A percentile compares a stretch with the other conserved stretches of the same genome.
Conservation (phyloP, 2,113 vertebrate genomes). For the Rutilus rutilus region DNA sequence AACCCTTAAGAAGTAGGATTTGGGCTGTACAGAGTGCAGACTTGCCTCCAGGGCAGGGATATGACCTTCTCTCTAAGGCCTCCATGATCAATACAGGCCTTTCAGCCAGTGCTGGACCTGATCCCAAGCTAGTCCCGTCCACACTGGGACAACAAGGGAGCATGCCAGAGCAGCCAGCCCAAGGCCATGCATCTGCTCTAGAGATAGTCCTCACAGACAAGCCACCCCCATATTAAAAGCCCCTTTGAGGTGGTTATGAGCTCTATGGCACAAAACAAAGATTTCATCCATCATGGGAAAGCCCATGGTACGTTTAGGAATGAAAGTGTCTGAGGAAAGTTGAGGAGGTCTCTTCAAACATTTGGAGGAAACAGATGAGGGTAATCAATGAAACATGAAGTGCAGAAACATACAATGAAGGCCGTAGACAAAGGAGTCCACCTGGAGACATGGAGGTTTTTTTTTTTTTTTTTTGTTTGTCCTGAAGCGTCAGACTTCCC, state of each 20-base stretch:
- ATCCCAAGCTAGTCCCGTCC: conserved; percentile 44
- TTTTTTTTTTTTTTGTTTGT: not conserved
- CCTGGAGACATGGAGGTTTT: not conserved
- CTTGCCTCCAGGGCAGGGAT: conserved; percentile 51
- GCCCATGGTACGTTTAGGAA: conserved; percentile 21
- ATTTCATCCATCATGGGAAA: conserved; percentile 30
- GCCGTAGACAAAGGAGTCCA: not conserved
- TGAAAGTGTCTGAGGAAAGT: not conserved
- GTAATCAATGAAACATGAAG: conserved; percentile 17
- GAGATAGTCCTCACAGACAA: conserved; percentile 36
- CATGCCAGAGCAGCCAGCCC: conserved; percentile 43
- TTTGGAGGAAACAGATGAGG: not conserved
- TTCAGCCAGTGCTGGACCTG: conserved; percentile 51
- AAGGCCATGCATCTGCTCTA: conserved; percentile 57
- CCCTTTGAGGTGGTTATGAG: conserved; percentile 44
- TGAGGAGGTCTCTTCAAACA: not conserved
- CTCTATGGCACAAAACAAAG: conserved; percentile 29
- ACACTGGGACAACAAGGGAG: conserved; percentile 44
- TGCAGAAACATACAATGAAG: not conserved
- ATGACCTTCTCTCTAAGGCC: conserved; percentile 52
- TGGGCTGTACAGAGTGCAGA: conserved; percentile 29
- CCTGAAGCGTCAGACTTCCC: not conserved
- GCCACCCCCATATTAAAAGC: conserved; percentile 51
- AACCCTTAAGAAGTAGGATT: conserved; percentile 47
- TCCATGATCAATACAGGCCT: conserved; percentile 60